Evolutionary conservation across 2,888 invertebrate genomes (phyloP).

Genomic region (Nasonia oneida): DNA sequence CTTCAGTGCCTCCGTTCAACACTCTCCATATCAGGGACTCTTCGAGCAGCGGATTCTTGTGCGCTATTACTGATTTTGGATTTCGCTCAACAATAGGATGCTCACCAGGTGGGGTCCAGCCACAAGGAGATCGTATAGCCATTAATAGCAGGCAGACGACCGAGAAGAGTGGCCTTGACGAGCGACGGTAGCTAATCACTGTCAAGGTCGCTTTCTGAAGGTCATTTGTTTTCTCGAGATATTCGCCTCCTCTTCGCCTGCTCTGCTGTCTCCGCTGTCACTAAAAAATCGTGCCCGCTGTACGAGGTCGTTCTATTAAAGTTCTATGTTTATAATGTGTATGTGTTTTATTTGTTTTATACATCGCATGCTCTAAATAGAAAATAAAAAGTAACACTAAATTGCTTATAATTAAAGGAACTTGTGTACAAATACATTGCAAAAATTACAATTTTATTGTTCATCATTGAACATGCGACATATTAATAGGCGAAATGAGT

Average conservation of each 20-base stretch:
- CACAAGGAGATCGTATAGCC: constrained; percentile 76
- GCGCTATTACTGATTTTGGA: constrained; percentile 69
- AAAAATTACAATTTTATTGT: neutral
- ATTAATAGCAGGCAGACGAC: constrained; percentile 73
- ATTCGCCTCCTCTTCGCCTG: constrained; percentile 83
- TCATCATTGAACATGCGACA: constrained; percentile 40
- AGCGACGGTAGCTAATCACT: constrained; percentile 79
- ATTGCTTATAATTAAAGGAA: neutral
- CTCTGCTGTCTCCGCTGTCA: constrained; percentile 78
- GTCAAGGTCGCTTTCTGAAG: constrained; percentile 80
- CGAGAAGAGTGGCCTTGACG: constrained; percentile 77
- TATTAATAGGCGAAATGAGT: constrained; percentile 50
- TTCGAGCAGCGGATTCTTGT: constrained; percentile 72
- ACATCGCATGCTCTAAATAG: constrained; percentile 17
- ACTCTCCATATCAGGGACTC: constrained; percentile 48
- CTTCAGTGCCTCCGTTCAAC: constrained; percentile 64
- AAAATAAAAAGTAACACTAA: neutral
- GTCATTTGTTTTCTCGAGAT: constrained; percentile 89
- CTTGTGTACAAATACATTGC: neutral
- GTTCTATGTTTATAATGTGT: constrained; percentile 66
- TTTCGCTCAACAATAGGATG: constrained; percentile 63
- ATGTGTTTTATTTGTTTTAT: constrained; percentile 42
- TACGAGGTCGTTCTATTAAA: constrained; percentile 77
- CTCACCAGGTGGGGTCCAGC: constrained; percentile 79
- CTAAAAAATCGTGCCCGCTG: constrained; percentile 79